phyloP scores from a whole-genome alignment of 30 jellyfish, hydroid and myxozoan genomes.

The Aurelia aurita region DNA sequence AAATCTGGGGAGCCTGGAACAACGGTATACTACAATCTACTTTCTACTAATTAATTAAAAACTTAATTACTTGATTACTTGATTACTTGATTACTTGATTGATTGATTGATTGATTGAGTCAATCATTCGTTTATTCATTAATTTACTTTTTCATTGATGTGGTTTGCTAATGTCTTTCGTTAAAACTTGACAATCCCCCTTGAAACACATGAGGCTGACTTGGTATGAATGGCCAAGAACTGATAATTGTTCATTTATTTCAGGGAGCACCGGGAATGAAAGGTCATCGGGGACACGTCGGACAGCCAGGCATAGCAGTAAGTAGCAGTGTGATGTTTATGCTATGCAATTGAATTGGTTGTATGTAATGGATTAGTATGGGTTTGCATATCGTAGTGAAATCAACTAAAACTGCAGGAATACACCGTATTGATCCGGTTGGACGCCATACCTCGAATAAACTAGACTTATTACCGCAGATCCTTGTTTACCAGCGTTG shows the following conservation, averaged over 20 bases:
- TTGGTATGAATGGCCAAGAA: background rate
- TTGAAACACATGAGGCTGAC: background rate
- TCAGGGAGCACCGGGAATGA: conserved; percentile 36
- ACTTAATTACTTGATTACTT: too few species aligned
- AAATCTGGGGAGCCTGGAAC: conserved; percentile 51
- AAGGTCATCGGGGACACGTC: conserved; percentile 24
- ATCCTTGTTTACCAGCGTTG: too few species aligned
- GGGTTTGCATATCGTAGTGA: too few species aligned
- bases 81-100: background rate
- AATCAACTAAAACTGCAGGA: too few species aligned
- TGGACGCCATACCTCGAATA: too few species aligned
- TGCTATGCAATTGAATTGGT: too few species aligned
- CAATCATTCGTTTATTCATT: background rate
- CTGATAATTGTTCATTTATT: background rate
- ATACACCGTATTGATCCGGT: too few species aligned
- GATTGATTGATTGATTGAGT: background rate
- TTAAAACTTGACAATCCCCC: too few species aligned
- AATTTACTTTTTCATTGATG: background rate
- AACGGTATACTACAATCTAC: background rate
- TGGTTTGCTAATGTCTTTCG: too few species aligned
- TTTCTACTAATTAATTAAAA: background rate
- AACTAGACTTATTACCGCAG: too few species aligned
- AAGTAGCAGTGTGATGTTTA: too few species aligned
- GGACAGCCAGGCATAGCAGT: conserved; percentile 15
- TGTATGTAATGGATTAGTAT: too few species aligned